Evolutionary conservation across 2,113 vertebrate genomes (phyloP), one percentile per base, ranked within the genome.

Genomic region (Lasiurus cinereus): DNA sequence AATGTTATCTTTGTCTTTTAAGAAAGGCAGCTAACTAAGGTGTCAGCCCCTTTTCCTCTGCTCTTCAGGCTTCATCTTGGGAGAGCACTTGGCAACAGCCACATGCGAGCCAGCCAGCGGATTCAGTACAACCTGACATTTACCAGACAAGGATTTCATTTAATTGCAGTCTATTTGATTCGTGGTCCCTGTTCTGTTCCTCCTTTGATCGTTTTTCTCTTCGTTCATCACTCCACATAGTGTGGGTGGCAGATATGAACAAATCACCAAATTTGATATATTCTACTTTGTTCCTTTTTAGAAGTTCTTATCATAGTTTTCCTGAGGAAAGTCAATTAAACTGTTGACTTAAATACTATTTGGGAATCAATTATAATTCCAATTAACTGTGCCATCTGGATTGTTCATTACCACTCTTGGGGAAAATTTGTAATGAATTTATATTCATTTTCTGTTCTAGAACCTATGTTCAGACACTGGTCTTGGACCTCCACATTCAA

Each of bases 301-400:
- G 77, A 90, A 39, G 2, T 62, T 94, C 66, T 84, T 54, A 85
- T 43, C 84, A 93, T 69, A 27, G 46, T 95, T 96, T 83, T 86
- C 69, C 74, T n/a, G 24, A 93, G 89, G 36, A 91, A 94, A 97
- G 85, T 93, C 91, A 94, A 87, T 83, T 89, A 73, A 96, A 89
- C 85, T 62, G 73, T 94, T 93, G 67, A 88, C 48, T 95, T 92
- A 86, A 78, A 96, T n/a, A 91, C 69, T 90, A 91, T 70, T 93
- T 59, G 31, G 36, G 22, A 39, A 94, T 96, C 86, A 94, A 89
- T 88, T 94, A 91, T 89, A 79, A 94, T 93, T 94, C 77, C 69
- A 88, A 56, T 89, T 93, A 93, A 74, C 24, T 70, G 29, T 50
- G 36, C 86, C 83, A 91, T 96, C 86, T 95, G 92, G 73, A 31